Percentiles rank a stretch among this genome's conserved stretches.
Conservation (phyloP, 2,113 vertebrate genomes). For the Electrona antarctica region DNA sequence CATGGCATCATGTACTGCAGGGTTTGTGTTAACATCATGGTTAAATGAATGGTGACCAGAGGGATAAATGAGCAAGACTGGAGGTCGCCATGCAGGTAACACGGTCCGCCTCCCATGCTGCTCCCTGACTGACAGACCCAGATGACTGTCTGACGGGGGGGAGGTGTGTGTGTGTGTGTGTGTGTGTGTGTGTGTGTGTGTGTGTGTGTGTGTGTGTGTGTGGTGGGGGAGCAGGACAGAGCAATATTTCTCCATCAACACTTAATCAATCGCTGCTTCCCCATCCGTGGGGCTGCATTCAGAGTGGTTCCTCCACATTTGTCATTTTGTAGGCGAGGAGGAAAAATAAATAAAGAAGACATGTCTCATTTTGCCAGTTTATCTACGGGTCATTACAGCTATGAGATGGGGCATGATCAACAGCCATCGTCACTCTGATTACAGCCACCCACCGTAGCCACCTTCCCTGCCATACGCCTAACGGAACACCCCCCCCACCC, state of each 20-base stretch:
- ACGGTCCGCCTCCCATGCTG: too few relatives aligned
- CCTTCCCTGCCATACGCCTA: slow-evolving; percentile 64
- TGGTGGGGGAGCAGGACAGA: slow-evolving; percentile 15
- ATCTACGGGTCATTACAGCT: slow-evolving; percentile 87
- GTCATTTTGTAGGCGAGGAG: slow-evolving; percentile 72
- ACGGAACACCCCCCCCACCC: slow-evolving; percentile 80
- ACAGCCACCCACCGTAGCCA: slow-evolving; percentile 56
- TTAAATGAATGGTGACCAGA: too few relatives aligned
- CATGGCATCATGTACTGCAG: too few relatives aligned
- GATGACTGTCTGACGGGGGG: too few relatives aligned
- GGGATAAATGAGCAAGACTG: too few relatives aligned
- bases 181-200: too few relatives aligned
- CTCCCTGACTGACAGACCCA: too few relatives aligned
- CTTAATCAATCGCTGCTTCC: slow-evolving; percentile 84
- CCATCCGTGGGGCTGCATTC: slow-evolving; percentile 74
- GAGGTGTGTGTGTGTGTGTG: too few relatives aligned
- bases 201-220: too few relatives aligned
- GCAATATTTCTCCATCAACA: slow-evolving; percentile 78
- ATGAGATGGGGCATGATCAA: slow-evolving; percentile 78
- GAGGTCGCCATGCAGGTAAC: too few relatives aligned
- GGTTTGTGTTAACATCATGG: too few relatives aligned
- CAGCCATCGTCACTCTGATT: slow-evolving; percentile 73
- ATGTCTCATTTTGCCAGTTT: slow-evolving; percentile 82
- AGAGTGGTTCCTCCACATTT: slow-evolving; percentile 76
- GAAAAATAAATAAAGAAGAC: slow-evolving; percentile 52